These are phyloP conservation scores for Spatula versicolor DNA, from an alignment of 2,797 vertebrate species.

Conservation along the genomic window DNA sequence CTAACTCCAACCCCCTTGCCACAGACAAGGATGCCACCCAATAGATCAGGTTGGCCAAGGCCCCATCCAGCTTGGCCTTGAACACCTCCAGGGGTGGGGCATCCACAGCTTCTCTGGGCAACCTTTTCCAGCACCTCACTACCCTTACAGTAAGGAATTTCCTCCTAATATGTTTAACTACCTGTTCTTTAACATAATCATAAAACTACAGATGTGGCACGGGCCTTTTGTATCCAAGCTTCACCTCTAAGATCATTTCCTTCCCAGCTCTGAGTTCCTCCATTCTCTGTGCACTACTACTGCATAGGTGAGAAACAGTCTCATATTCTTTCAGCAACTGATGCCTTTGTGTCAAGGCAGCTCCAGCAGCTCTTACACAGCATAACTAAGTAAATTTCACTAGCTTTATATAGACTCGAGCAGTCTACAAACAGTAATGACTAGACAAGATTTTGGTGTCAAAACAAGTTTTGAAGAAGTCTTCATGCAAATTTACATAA, in stretches of 20 bases:
- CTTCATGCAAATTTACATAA: accelerated
- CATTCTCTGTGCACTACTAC: not conserved
- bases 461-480: not conserved
- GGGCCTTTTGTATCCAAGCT: not conserved
- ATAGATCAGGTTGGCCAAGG: too few species aligned
- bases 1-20: too few species aligned
- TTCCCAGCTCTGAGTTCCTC: not conserved
- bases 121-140: too few species aligned
- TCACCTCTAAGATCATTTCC: not conserved
- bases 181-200: accelerated
- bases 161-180: not conserved
- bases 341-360: not conserved
- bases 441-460: not conserved
- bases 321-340: not conserved
- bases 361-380: not conserved
- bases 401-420: not conserved
- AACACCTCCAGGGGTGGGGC: too few species aligned
- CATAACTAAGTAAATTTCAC: not conserved
- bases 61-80: too few species aligned
- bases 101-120: too few species aligned
- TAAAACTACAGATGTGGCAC: not conserved
- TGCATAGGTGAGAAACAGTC: not conserved
- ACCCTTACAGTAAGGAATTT: too few species aligned
- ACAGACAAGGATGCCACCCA: too few species aligned
- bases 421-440: not conserved